Base-by-base conservation (phyloP, 2,113 vertebrate genomes). In the Chionomys nivalis region DNA sequence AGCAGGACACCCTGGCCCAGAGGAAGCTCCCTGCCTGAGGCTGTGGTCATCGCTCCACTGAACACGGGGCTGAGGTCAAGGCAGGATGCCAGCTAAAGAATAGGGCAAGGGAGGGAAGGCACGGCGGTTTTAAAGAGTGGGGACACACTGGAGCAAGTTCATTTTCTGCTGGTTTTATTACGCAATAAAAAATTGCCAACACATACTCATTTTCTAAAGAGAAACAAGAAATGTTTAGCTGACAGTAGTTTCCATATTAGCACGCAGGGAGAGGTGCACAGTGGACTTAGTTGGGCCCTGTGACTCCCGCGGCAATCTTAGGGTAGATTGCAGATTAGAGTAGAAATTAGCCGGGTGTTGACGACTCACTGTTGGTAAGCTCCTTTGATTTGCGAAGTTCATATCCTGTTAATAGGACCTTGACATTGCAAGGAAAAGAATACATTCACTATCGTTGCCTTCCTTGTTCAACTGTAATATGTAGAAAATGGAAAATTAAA, bases 171-270 rank as follows among this genome's bases (percentile, higher is more conserved):
- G 66, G 79, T 89, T 91, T 95, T 87, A 63, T 94, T 90, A 36
- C 0, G 28, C 76, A 88, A 44, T 93, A 97, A 98, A 98, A 95
- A 94, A 11, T 81, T 73, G 36, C 52, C 47, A 73, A 88, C 94
- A 94, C 44, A 21, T 49, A 83, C 47, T 5, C 94, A 87, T 96
- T 97, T 94, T 92, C 21, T 1, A 23, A 97, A 94, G 90, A 96
- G 96, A 92, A n/a, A 44, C 85, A 96, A 3, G 0, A 0, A 93
- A 92, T 75, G 21, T 65, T 90, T 86, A 73, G 24, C 47, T 91
- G 82, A 47, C 68, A 14, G 7, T 21, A 73, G 73, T 87, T 96
- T 90, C 92, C 89, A 24, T 91, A 89, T 82, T 77, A 79, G 66
- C 76, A 28, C 1, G 1, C 73, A 23, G 0, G 2, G 77, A 92